Conservation (phyloP, 2,797 vertebrate species). For the Chlorospingus semifuscus region DNA sequence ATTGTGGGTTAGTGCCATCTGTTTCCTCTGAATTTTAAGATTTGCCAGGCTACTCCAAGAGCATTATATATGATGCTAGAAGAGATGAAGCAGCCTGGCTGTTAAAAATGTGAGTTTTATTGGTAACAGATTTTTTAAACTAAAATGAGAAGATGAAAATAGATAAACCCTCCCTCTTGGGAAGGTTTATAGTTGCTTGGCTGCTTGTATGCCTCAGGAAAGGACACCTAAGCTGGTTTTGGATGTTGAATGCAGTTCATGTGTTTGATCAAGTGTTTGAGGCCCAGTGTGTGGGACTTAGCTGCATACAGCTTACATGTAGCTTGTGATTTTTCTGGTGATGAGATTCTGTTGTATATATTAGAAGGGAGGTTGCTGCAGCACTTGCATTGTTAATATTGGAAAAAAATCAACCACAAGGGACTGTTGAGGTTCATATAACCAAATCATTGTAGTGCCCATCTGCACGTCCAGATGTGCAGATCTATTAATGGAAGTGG, state of each 20-base stretch:
- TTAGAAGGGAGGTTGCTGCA: neutral
- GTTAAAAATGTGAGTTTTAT: neutral
- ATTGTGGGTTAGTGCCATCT: neutral
- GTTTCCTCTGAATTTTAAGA: conserved; percentile 27
- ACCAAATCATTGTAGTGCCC: neutral
- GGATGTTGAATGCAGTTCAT: neutral
- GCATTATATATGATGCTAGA: neutral
- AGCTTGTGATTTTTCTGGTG: neutral
- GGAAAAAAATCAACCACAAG: neutral
- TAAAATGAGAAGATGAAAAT: neutral
- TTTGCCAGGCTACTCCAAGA: neutral
- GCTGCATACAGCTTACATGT: neutral
- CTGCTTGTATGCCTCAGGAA: neutral
- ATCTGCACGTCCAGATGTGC: neutral
- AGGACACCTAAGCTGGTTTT: neutral
- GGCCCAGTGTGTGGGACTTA: neutral
- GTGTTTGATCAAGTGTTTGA: neutral
- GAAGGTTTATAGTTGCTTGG: neutral
- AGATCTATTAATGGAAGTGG: neutral
- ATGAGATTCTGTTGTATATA: neutral
- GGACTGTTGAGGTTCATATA: neutral
- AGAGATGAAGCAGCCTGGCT: neutral
- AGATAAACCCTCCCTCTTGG: neutral
- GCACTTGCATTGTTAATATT: neutral
- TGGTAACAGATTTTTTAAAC: neutral